Percentiles rank a stretch among this genome's conserved stretches.
Evolutionary conservation across 2,797 vertebrate genomes (phyloP).

Genomic region (Eidolon dupreanum): DNA sequence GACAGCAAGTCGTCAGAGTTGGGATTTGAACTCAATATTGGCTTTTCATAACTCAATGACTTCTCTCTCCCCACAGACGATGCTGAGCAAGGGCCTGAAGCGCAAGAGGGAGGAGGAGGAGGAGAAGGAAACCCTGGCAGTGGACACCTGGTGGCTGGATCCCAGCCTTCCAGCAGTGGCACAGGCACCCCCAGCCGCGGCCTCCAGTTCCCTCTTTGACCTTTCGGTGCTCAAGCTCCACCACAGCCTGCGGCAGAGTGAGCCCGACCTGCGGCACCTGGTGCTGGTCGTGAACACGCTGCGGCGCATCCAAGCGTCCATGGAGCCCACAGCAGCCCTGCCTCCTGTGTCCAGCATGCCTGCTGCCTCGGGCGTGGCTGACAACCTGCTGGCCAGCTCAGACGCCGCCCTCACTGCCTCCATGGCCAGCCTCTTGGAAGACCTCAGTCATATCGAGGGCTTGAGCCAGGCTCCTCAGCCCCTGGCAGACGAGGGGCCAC

Average conservation of each 20-base stretch:
- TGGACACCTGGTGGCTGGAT: conserved; percentile 72
- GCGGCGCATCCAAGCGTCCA: conserved; percentile 80
- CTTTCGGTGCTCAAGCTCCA: conserved; percentile 84
- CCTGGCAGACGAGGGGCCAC: conserved; percentile 70
- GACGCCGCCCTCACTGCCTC: conserved; percentile 79
- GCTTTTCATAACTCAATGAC: not conserved
- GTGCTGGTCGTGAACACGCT: conserved; percentile 84
- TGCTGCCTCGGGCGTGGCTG: not conserved
- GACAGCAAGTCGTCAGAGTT: not conserved
- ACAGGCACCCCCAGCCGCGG: not conserved
- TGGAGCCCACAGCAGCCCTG: conserved; percentile 51
- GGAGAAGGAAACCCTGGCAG: conserved; percentile 57
- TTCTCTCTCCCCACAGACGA: conserved; percentile 62
- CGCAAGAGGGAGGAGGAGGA: conserved; percentile 79
- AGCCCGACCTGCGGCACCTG: conserved; percentile 82
- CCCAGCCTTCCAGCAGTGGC: conserved; percentile 43
- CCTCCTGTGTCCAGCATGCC: conserved; percentile 53
- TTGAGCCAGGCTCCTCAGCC: conserved; percentile 69
- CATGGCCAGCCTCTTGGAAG: conserved; percentile 80
- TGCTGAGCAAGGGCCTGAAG: conserved; percentile 83
- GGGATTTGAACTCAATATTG: not conserved
- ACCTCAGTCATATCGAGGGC: conserved; percentile 79
- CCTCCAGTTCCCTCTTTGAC: conserved; percentile 81
- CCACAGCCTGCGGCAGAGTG: conserved; percentile 81
- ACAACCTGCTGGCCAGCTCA: conserved; percentile 66